Percentiles rank a stretch among this genome's conserved stretches.
phyloP scores from a whole-genome alignment of 2,113 vertebrate species.

The Vimba vimba region DNA sequence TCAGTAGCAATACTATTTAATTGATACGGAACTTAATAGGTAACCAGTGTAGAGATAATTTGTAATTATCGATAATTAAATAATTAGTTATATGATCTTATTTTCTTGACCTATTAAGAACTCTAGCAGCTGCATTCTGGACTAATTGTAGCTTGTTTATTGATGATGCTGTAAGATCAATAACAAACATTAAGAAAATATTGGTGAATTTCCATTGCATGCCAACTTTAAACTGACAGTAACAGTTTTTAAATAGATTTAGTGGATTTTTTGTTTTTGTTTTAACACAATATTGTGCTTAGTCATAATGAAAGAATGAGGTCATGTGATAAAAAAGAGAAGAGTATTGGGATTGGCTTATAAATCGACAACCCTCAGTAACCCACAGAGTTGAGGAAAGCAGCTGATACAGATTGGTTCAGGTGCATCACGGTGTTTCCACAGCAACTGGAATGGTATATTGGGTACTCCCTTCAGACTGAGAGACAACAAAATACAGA shows the following conservation, averaged over 20 bases:
- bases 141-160: too few relatives aligned
- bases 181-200: too few relatives aligned
- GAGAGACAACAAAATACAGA: background rate
- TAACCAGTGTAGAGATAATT: too few relatives aligned
- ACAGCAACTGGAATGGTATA: background rate
- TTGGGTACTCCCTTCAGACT: background rate
- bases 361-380: background rate
- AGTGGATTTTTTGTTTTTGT: too few relatives aligned
- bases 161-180: too few relatives aligned
- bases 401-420: slow-evolving; percentile 12
- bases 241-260: background rate
- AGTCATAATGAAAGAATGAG: slow-evolving; percentile 2
- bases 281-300: background rate
- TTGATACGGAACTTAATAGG: too few relatives aligned
- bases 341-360: background rate
- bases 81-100: too few relatives aligned
- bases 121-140: too few relatives aligned
- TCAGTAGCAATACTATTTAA: too few relatives aligned
- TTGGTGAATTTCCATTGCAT: background rate
- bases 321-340: background rate
- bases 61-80: too few relatives aligned
- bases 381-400: background rate
- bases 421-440: background rate
- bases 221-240: background rate
- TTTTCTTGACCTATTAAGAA: too few relatives aligned